Evolutionary conservation across 2,888 invertebrate species (phyloP), one percentile per base, ranked within the genome.

Genomic region (Hedya salicella): DNA sequence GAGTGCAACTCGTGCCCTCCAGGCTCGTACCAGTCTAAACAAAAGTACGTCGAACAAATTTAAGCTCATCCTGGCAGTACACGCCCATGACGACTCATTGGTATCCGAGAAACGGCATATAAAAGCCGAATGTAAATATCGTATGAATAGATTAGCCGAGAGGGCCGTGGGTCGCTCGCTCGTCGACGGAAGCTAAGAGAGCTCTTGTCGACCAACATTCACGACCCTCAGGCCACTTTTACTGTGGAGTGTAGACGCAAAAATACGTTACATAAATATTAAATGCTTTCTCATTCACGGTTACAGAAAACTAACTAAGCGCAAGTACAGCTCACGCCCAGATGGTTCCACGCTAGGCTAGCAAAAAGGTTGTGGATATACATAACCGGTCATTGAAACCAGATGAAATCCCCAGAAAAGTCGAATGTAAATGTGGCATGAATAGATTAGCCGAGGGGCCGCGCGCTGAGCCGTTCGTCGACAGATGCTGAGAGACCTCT

Each of bases 111-210:
- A 25, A 13, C 6, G n/a, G n/a, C 14, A 6, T 14, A 14, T 30
- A 59, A 36, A 46, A 46, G 42, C 16, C 50, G 17, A 46, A 52
- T 52, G 30, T 42, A 60, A 25, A 49, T 42, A 9, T n/a, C 30
- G 52, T 52, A 62, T 62, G 62, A 52, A 62, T 53, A 52, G 14
- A 62, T 62, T 62, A 44, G 36, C 6, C 36, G 52, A 17, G 52
- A 52, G 8, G 32, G 32, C 17, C 32, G 32, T 11, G 36, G 19
- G n/a, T 21, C 21, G 19, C n/a, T 11, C 25, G n/a, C 19, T 25
- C 25, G 42, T n/a, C 25, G 48, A 14, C 57, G 9, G 17, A 25
- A 30, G 4, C 3, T 13, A 6, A n/a, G 13, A 13, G 36, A 11
- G 1, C 3, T 19, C 21, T n/a, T n/a, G n/a, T n/a, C n/a, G n/a